Conservation (phyloP, 2,888 invertebrate species). For the Erebia aethiops region DNA sequence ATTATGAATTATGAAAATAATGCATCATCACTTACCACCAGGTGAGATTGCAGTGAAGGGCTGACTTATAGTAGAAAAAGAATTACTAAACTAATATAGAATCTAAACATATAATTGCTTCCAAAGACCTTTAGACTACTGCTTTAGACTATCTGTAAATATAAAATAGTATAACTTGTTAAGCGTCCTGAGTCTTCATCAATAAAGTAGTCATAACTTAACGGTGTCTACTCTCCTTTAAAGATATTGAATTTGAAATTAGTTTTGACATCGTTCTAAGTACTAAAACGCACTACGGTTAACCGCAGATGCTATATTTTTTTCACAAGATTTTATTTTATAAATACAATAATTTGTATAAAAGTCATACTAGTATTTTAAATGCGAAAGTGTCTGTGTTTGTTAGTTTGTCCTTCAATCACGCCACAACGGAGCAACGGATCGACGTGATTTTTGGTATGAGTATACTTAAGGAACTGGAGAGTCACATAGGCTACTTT, state of each 20-base stretch:
- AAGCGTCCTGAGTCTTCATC: constrained; percentile 10
- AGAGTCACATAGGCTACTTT: too few relatives aligned
- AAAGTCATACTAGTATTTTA: too few relatives aligned
- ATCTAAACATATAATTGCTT: neutral
- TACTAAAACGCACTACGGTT: constrained; percentile 3
- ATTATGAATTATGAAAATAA: too few relatives aligned
- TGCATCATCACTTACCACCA: too few relatives aligned
- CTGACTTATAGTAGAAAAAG: too few relatives aligned
- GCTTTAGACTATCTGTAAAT: constrained; percentile 6
- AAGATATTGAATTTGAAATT: constrained; percentile 35
- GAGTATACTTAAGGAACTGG: too few relatives aligned
- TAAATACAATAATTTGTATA: too few relatives aligned
- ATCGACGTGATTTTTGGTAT: too few relatives aligned
- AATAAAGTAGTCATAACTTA: constrained; percentile 21
- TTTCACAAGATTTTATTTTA: neutral
- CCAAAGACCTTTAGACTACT: neutral
- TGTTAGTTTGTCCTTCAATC: too few relatives aligned
- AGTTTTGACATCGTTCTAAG: constrained; percentile 23
- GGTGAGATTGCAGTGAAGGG: too few relatives aligned
- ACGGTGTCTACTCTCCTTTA: constrained; percentile 15
- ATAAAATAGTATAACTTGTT: neutral
- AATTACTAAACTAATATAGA: neutral
- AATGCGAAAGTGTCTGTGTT: too few relatives aligned
- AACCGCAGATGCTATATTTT: neutral
- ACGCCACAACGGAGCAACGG: too few relatives aligned